A percentile compares a stretch with the other conserved stretches of the same genome.
These are phyloP conservation scores for Syrrhaptes paradoxus DNA, from an alignment of 2,113 vertebrate species.

Conservation along the genomic window DNA sequence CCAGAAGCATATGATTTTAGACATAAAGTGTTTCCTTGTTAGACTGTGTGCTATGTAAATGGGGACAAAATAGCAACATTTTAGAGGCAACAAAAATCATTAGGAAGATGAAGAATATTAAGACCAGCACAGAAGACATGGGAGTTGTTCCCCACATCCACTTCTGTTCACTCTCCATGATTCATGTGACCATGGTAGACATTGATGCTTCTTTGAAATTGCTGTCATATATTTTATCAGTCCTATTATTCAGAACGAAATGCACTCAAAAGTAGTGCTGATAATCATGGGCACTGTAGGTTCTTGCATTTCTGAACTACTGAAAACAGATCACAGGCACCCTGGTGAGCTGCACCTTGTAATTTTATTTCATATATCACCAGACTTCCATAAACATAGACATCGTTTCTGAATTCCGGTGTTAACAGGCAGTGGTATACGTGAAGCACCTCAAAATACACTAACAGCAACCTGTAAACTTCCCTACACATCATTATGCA, in stretches of 20 bases:
- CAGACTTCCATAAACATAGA: fast-evolving
- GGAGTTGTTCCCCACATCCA: not conserved
- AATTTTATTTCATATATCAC: not conserved
- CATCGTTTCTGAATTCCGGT: not conserved
- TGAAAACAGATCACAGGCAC: not conserved
- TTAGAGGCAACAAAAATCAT: not conserved
- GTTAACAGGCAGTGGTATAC: fast-evolving
- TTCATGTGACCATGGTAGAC: fast-evolving
- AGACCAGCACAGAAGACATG: not conserved
- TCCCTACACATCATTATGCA: not conserved
- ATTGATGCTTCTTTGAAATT: not conserved
- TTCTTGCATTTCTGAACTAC: not conserved
- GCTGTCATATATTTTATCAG: not conserved
- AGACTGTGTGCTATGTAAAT: not conserved
- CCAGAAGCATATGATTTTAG: not conserved
- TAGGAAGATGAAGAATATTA: not conserved
- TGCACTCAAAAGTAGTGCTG: not conserved
- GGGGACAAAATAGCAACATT: not conserved
- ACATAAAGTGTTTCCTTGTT: not conserved
- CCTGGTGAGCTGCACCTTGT: not conserved
- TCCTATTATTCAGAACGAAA: not conserved
- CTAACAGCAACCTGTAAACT: not conserved
- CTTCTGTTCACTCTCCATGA: not conserved
- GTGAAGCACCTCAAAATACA: not conserved
- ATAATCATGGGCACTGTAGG: fast-evolving